These are phyloP conservation scores for Leptinotarsa rubiginosa DNA, from an alignment of 2,888 invertebrate species.

Conservation along the genomic window DNA sequence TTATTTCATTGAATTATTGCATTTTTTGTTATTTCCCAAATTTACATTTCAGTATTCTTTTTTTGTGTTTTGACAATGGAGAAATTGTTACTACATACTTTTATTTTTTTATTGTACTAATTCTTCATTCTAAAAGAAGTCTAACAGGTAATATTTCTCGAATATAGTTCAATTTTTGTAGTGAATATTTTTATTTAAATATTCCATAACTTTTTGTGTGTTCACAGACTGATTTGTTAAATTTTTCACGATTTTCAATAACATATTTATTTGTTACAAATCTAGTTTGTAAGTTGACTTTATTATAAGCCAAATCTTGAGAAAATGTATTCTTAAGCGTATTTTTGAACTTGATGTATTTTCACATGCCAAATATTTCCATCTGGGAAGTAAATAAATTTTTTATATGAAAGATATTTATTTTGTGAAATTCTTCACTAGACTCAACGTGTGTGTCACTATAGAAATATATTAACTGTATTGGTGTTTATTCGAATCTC, in stretches of 20 bases:
- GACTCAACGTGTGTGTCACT: constrained; percentile 26
- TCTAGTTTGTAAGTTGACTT: constrained; percentile 36
- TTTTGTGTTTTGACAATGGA: no score
- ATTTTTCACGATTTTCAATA: constrained; percentile 42
- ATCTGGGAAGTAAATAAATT: constrained; percentile 49
- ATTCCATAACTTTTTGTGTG: constrained; percentile 44
- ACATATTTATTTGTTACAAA: constrained; percentile 38
- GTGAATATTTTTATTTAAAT: constrained; percentile 27
- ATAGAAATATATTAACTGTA: constrained; percentile 4
- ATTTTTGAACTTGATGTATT: constrained; percentile 40
- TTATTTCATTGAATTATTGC: constrained; percentile 39
- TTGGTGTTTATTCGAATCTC: constrained; percentile 34
- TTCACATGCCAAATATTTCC: constrained; percentile 51
- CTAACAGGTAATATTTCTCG: constrained; percentile 32
- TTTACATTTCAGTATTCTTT: background rate
- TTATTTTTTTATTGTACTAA: background rate
- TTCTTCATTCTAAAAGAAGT: constrained; percentile 18
- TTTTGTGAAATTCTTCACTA: constrained; percentile 43
- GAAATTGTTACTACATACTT: background rate
- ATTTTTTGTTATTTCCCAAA: constrained; percentile 33
- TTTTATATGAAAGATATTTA: constrained; percentile 42
- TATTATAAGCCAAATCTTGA: constrained; percentile 21
- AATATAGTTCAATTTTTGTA: constrained; percentile 44
- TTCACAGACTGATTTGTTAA: constrained; percentile 57
- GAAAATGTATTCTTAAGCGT: constrained; percentile 28